Conservation (phyloP, 2,113 vertebrate genomes). For the Smithornis capensis region DNA sequence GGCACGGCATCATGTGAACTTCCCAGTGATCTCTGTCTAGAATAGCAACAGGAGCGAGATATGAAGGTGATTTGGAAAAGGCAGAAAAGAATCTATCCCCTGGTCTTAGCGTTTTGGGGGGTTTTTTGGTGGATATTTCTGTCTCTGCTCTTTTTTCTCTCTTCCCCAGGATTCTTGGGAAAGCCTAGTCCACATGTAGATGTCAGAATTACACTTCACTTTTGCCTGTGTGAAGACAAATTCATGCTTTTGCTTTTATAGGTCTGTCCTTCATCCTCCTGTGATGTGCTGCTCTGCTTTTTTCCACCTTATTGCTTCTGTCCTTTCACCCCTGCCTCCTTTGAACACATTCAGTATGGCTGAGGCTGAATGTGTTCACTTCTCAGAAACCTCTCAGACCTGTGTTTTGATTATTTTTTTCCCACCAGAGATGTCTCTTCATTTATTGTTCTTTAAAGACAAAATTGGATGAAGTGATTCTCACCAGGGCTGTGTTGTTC, state of each 20-base stretch:
- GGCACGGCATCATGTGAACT: slow-evolving; percentile 3
- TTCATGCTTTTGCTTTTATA: slow-evolving; percentile 4
- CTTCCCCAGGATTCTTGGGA: background rate
- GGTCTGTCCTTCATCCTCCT: slow-evolving; percentile 39
- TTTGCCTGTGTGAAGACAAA: background rate
- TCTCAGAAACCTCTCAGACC: slow-evolving; percentile 45
- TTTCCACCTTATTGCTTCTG: slow-evolving; percentile 39
- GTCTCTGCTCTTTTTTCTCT: background rate
- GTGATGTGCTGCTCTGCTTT: slow-evolving; percentile 35
- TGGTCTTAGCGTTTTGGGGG: background rate
- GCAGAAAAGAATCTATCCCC: background rate
- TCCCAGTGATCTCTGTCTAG: background rate
- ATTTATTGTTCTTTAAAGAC: slow-evolving; percentile 57
- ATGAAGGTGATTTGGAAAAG: slow-evolving; percentile 24
- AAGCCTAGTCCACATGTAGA: background rate
- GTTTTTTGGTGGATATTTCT: background rate
- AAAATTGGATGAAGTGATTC: slow-evolving; percentile 41
- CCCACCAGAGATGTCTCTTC: slow-evolving; percentile 30
- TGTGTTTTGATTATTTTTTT: slow-evolving; percentile 42
- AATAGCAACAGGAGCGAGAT: slow-evolving; percentile 24
- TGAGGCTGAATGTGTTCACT: slow-evolving; percentile 23
- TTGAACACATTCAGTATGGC: slow-evolving; percentile 33
- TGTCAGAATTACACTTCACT: background rate
- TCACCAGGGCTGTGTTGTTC: slow-evolving; percentile 31
- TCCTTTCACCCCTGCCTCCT: slow-evolving; percentile 45